phyloP scores from a whole-genome alignment of 2,113 vertebrate genomes.

The Osmerus eperlanus region DNA sequence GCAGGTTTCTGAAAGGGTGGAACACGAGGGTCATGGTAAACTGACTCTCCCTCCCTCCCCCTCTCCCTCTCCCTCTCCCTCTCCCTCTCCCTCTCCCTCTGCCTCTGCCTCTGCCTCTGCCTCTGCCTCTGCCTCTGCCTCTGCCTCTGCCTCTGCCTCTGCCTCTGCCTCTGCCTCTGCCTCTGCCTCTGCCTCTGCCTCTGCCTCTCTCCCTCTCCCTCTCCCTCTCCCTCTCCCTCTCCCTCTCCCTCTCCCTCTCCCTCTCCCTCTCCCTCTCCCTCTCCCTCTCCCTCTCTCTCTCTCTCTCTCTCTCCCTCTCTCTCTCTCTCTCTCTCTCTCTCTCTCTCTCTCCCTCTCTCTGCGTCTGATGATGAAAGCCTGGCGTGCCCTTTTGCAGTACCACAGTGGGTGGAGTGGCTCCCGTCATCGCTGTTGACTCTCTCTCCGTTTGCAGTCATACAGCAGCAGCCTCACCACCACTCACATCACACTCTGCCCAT shows the following conservation, averaged over 20 bases:
- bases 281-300: not conserved
- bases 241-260: not conserved
- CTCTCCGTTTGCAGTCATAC: not conserved
- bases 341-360: constrained; percentile 4
- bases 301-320: not conserved
- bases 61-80: not conserved
- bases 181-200: not conserved
- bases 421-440: not conserved
- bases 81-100: not conserved
- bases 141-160: not conserved
- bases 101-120: not conserved
- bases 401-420: not conserved
- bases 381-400: not conserved
- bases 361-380: not conserved
- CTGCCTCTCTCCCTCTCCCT: not conserved
- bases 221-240: not conserved
- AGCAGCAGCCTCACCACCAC: not conserved
- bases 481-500: not conserved
- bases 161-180: not conserved
- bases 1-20: not conserved
- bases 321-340: constrained; percentile 3
- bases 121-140: not conserved
- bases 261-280: not conserved
- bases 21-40: not conserved
- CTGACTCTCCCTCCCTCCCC: not conserved